Base-by-base conservation (phyloP, 1,140 invertebrate genomes). In the Drosophila kikkawai region DNA sequence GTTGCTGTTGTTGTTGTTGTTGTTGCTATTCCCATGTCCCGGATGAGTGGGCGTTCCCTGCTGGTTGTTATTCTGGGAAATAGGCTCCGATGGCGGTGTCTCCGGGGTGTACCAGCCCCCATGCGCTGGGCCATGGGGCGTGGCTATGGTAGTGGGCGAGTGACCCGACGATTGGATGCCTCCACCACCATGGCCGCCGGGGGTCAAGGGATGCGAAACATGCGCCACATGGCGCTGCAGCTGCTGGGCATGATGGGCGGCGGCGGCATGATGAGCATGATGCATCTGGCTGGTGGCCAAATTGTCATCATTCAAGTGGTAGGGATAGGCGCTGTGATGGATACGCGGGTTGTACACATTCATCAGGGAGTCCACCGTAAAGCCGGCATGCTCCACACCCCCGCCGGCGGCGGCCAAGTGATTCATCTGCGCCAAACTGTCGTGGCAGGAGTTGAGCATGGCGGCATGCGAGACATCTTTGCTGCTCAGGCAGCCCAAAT, bases 261-360 rank as follows among this genome's bases (percentile, higher is more conserved):
- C 90, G 11, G 91, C 91, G 6, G 91, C 85, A 56, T 92, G 90
- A 50, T 92, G 91, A 26, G 58, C 82, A 53, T 91, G 87, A 61
- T 92, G 88, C 78, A 92, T 82, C 71, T 92, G 91, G 17, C 61
- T 80, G 53, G 79, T 85, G 65, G 90, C 66, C 68, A 93, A 79
- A 12, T 93, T 93, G 19, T 93, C 92, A 32, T 93, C 92, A 48
- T 93, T 84, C 59, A 92, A 70, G 42, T 92, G 92, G 75, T 93
- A 93, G 58, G 92, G 91, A 92, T 93, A 93, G 67, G 92, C 88
- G 75, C 86, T 85, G 61, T 92, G 92, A 65, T 93, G 92, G 55
- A 93, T 91, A 41, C 92, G 80, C 59, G 92, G 92, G 83, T 93
- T 93, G 41, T 93, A 93, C 47, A 92, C 92, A 65, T 93, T 93